Evolutionary conservation across 2,888 invertebrate species (phyloP).

Genomic region (Eupithecia dodoneata): DNA sequence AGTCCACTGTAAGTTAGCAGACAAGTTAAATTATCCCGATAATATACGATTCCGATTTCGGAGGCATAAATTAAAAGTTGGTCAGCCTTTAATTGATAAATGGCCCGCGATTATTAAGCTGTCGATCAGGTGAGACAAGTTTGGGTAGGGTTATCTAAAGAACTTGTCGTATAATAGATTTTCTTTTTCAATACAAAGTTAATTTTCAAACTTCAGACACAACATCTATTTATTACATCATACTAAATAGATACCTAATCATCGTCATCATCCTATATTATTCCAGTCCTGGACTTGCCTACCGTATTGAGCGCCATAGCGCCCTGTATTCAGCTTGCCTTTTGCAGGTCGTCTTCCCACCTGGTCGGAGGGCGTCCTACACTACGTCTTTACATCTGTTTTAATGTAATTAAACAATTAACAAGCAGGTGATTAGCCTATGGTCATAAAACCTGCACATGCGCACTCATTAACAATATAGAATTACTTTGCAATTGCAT

Average conservation of each 20-base stretch:
- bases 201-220: background rate
- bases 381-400: background rate
- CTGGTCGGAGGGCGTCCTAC: too few species aligned
- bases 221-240: too few species aligned
- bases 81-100: conserved; percentile 43
- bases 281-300: too few species aligned
- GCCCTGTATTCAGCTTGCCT: too few species aligned
- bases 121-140: conserved; percentile 32
- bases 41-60: conserved; percentile 39
- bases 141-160: conserved; percentile 11
- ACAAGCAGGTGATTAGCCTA: background rate
- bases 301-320: too few species aligned
- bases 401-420: background rate
- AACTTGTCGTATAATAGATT: conserved; percentile 16
- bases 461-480: background rate
- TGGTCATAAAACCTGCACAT: conserved; percentile 2
- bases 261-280: too few species aligned
- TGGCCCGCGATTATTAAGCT: conserved; percentile 34
- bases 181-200: background rate
- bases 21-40: conserved; percentile 40
- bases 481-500: conserved; percentile 14
- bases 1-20: conserved; percentile 2
- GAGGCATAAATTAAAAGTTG: conserved; percentile 40
- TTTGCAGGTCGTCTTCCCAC: too few species aligned
- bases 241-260: too few species aligned